Evolutionary conservation across 2,797 vertebrate species (phyloP).

Genomic region (Furcifer pardalis): DNA sequence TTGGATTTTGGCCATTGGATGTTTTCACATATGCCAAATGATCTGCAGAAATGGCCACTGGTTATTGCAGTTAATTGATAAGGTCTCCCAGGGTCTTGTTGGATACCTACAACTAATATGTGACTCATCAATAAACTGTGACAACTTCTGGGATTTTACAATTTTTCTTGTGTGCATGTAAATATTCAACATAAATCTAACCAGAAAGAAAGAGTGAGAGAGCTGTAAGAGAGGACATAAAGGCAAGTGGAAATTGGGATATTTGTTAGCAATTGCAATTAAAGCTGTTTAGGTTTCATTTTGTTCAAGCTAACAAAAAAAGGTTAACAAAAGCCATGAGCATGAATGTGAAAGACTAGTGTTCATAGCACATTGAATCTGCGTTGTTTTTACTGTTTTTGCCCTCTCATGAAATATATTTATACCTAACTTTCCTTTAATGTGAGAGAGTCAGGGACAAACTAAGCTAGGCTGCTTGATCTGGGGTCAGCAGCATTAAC

Average conservation of each 20-base stretch:
- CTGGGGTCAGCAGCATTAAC: neutral
- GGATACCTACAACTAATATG: no score
- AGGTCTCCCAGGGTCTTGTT: no score
- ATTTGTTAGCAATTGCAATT: neutral
- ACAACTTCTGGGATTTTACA: no score
- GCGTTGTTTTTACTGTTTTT: no score
- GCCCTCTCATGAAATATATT: neutral
- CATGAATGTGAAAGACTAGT: neutral
- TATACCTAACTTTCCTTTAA: neutral
- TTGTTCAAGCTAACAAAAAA: neutral
- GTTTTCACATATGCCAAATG: neutral
- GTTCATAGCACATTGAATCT: neutral
- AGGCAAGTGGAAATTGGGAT: neutral
- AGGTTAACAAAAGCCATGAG: neutral
- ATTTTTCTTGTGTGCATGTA: no score
- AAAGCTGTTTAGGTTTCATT: no score
- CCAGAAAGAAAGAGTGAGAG: neutral
- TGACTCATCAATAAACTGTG: no score
- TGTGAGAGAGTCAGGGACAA: neutral
- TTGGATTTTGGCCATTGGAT: no score
- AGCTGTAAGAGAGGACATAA: neutral
- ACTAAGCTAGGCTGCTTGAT: neutral
- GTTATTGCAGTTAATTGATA: neutral
- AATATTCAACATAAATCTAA: neutral
- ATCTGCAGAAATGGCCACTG: neutral